Conservation (phyloP, 2,113 vertebrate species). For the Labrus mixtus region DNA sequence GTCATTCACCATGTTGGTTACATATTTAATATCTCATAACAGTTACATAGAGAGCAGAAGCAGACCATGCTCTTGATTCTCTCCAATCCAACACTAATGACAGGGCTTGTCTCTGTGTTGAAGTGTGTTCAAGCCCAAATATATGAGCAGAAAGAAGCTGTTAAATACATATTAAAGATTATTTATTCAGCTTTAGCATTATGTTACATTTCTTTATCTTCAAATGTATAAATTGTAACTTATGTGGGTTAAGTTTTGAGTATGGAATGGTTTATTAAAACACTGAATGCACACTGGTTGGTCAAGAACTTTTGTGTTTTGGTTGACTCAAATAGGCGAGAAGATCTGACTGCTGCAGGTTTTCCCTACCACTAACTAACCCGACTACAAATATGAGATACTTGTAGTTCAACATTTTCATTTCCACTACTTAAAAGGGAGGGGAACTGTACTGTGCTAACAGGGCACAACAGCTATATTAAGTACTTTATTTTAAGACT, state of each 20-base stretch:
- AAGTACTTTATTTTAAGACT: too few relatives aligned
- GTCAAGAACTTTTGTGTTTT: background rate
- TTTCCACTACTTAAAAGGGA: too few relatives aligned
- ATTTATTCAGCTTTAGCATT: slow-evolving; percentile 67
- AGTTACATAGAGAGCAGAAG: background rate
- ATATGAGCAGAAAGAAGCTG: slow-evolving; percentile 28
- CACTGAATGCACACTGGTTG: slow-evolving; percentile 20
- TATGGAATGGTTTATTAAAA: slow-evolving; percentile 79
- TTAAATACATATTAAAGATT: slow-evolving; percentile 61
- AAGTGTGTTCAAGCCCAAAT: slow-evolving; percentile 29
- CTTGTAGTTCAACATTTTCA: too few relatives aligned
- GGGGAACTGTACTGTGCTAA: too few relatives aligned
- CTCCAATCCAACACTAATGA: background rate
- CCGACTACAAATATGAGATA: too few relatives aligned
- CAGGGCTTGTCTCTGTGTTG: background rate
- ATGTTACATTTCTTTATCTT: slow-evolving; percentile 61
- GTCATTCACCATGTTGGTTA: slow-evolving; percentile 10
- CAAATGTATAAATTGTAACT: slow-evolving; percentile 60
- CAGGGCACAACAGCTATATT: too few relatives aligned
- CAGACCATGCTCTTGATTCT: background rate
- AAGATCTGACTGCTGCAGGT: too few relatives aligned
- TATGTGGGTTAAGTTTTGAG: slow-evolving; percentile 72
- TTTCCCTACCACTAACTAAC: too few relatives aligned
- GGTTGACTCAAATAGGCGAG: background rate
- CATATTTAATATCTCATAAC: background rate